Percentiles rank a stretch among this genome's conserved stretches.
phyloP scores from a whole-genome alignment of 2,113 vertebrate genomes.

The Sander vitreus region DNA sequence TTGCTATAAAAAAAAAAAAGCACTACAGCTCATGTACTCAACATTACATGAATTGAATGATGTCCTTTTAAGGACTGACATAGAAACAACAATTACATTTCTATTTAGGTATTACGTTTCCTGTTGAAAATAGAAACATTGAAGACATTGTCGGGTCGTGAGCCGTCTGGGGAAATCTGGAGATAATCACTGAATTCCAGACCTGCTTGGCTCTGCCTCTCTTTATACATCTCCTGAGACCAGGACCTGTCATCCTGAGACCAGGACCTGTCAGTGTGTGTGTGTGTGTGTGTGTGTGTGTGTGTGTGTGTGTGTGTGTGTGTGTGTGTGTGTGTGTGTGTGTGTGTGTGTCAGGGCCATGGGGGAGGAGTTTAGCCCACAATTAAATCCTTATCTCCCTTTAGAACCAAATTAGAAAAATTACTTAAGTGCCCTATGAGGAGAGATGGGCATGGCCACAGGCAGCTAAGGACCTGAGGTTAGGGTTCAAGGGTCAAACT shows the following conservation, averaged over 20 bases:
- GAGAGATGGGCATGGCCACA: constrained; percentile 45
- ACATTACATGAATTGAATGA: constrained; percentile 12
- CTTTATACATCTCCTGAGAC: constrained; percentile 59
- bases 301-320: constrained; percentile 24
- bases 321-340: constrained; percentile 32
- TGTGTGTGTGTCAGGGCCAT: constrained; percentile 14
- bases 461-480: constrained; percentile 50
- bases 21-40: not conserved
- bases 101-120: constrained; percentile 42
- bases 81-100: constrained; percentile 44
- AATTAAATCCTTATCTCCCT: constrained; percentile 74
- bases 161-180: constrained; percentile 73
- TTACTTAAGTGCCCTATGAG: constrained; percentile 67
- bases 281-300: constrained; percentile 34
- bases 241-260: constrained; percentile 50
- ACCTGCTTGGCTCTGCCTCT: constrained; percentile 53
- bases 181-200: constrained; percentile 77
- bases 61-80: constrained; percentile 46
- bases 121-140: constrained; percentile 50
- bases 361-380: constrained; percentile 39
- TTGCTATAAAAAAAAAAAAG: not conserved
- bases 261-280: too few relatives aligned
- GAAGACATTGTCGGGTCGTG: constrained; percentile 40
- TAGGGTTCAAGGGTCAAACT: constrained; percentile 52
- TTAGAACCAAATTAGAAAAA: constrained; percentile 74